Evolutionary conservation across 1,140 invertebrate genomes (phyloP).

Genomic region (Pachyrhynchus sulphureomaculatus): DNA sequence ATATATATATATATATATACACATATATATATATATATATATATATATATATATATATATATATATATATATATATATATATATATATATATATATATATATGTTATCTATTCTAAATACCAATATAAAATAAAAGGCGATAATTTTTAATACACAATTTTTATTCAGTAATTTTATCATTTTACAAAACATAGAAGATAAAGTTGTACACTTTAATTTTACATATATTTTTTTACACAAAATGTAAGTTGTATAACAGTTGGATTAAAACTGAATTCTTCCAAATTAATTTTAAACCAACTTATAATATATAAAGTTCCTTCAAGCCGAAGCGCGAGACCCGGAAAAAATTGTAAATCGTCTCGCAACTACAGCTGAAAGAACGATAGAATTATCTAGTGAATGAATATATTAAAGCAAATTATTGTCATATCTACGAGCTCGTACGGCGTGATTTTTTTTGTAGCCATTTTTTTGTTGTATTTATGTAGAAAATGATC

Average conservation of each 20-base stretch:
- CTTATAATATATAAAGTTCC: background rate
- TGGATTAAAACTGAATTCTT: slow-evolving; percentile 18
- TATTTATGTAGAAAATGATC: background rate
- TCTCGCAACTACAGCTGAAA: background rate
- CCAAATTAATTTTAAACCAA: slow-evolving; percentile 16
- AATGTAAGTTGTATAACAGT: slow-evolving; percentile 26
- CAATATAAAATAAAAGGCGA: background rate
- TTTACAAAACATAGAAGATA: slow-evolving; percentile 34
- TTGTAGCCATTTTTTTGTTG: background rate
- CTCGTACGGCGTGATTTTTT: slow-evolving; percentile 15
- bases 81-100: too few species aligned
- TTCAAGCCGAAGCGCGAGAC: background rate
- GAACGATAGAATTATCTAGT: slow-evolving; percentile 9
- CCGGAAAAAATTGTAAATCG: background rate
- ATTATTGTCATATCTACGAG: slow-evolving; percentile 46
- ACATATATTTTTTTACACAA: slow-evolving; percentile 25
- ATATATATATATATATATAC: too few species aligned
- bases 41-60: too few species aligned
- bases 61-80: too few species aligned
- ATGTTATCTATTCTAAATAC: too few species aligned
- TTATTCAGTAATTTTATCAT: slow-evolving; percentile 23
- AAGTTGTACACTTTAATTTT: slow-evolving; percentile 30
- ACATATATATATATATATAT: too few species aligned
- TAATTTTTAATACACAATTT: slow-evolving; percentile 20
- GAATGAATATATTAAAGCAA: slow-evolving; percentile 41